Conservation (phyloP, 2,113 vertebrate genomes). For the Laterallus jamaicensis region DNA sequence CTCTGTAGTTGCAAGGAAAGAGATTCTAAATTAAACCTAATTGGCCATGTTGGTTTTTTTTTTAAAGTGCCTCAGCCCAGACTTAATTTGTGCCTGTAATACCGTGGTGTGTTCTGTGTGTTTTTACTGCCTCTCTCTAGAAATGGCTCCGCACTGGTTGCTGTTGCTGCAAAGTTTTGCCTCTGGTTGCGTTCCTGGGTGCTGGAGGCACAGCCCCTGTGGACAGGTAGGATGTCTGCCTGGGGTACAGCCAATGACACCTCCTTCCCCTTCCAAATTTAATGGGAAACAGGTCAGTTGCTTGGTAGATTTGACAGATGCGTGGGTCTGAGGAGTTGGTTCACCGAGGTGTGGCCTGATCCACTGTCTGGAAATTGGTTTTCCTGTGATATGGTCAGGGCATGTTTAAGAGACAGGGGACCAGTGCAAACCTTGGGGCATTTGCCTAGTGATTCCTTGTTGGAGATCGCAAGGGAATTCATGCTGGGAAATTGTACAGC, state of each 20-base stretch:
- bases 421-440: not conserved
- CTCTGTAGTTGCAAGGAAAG: not conserved
- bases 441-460: not conserved
- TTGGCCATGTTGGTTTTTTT: not conserved
- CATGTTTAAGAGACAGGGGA: not conserved
- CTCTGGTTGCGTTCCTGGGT: not conserved
- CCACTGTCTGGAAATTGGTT: not conserved
- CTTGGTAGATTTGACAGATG: not conserved
- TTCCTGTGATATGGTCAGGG: not conserved
- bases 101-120: not conserved
- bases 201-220: not conserved
- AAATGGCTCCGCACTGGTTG: not conserved
- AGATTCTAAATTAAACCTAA: constrained; percentile 51
- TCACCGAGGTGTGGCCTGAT: not conserved
- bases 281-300: not conserved
- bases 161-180: not conserved
- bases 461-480: not conserved
- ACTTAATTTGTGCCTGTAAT: constrained; percentile 10
- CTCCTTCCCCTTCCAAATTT: not conserved
- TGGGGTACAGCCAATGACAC: not conserved
- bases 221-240: not conserved
- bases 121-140: not conserved
- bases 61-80: not conserved
- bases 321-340: not conserved
- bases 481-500: not conserved